A percentile compares a stretch with the other conserved stretches of the same genome.
phyloP scores from a whole-genome alignment of 2,888 invertebrate genomes.

The Epinotia ramella region DNA sequence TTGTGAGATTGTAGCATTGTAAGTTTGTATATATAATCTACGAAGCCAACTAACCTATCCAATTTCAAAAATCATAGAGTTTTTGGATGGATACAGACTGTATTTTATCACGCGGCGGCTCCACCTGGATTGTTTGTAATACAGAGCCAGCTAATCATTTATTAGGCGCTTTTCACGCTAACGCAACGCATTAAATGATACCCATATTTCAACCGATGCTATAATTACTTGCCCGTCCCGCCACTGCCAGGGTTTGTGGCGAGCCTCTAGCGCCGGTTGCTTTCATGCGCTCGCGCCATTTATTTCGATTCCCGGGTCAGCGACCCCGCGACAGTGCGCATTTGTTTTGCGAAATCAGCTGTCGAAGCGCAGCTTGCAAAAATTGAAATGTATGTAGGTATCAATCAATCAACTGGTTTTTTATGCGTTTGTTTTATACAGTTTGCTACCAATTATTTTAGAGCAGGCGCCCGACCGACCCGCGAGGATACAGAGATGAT shows the following conservation, averaged over 20 bases:
- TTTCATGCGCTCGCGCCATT: constrained; percentile 60
- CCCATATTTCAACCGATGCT: background rate
- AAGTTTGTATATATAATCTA: too few relatives aligned
- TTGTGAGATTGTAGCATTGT: too few relatives aligned
- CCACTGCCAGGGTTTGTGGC: constrained; percentile 14
- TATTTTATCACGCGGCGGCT: too few relatives aligned
- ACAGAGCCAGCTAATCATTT: background rate
- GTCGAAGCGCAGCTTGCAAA: constrained; percentile 26
- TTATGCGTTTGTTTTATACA: too few relatives aligned
- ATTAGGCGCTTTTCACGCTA: background rate
- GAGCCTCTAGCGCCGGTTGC: constrained; percentile 50
- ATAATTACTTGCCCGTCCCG: constrained; percentile 10
- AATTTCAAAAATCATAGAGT: too few relatives aligned
- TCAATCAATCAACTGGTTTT: too few relatives aligned
- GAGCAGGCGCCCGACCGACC: too few relatives aligned
- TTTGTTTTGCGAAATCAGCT: constrained; percentile 47
- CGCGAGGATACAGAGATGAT: too few relatives aligned
- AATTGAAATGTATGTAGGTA: background rate
- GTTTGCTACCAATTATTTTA: too few relatives aligned
- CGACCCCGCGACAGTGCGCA: constrained; percentile 55
- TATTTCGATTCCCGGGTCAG: constrained; percentile 52
- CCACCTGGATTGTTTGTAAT: too few relatives aligned
- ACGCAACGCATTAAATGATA: background rate
- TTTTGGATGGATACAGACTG: too few relatives aligned
- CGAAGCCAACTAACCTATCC: too few relatives aligned